These are phyloP conservation scores for Dreissena rostriformis DNA, from an alignment of 1,140 invertebrate species.

Conservation along the genomic window DNA sequence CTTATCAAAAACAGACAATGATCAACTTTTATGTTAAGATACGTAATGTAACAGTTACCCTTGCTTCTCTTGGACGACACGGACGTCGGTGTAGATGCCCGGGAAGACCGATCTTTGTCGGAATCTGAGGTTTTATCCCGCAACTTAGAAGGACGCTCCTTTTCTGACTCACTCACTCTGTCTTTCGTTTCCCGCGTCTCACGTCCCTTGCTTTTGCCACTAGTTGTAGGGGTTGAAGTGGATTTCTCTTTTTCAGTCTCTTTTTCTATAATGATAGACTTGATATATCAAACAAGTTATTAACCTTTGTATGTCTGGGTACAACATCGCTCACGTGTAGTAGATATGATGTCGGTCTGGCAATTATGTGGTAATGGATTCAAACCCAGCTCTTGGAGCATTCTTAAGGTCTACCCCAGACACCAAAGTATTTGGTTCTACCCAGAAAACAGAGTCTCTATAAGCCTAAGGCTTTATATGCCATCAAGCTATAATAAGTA, in stretches of 20 bases:
- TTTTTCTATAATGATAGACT: neutral
- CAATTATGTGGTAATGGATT: no score
- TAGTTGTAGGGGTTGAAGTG: neutral
- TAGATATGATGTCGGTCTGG: no score
- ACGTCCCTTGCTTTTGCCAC: conserved; percentile 15
- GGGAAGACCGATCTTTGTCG: conserved; percentile 46
- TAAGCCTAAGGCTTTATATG: no score
- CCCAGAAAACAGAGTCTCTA: no score
- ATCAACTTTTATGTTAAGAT: no score
- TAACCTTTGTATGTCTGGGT: no score
- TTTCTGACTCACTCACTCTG: conserved; percentile 5
- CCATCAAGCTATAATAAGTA: no score
- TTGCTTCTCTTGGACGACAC: conserved; percentile 21
- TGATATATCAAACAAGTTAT: neutral
- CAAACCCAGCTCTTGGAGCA: no score
- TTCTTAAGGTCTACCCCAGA: no score
- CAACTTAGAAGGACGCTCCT: neutral
- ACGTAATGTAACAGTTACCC: neutral
- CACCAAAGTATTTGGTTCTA: no score
- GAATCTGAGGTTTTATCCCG: conserved; percentile 3
- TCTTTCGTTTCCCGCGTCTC: neutral
- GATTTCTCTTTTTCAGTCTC: conserved; percentile 30
- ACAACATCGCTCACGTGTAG: no score
- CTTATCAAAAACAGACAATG: no score
- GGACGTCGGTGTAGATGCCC: conserved; percentile 48